phyloP scores from a whole-genome alignment of 35 echinoderm and acorn worm species.

The Patiria miniata region DNA sequence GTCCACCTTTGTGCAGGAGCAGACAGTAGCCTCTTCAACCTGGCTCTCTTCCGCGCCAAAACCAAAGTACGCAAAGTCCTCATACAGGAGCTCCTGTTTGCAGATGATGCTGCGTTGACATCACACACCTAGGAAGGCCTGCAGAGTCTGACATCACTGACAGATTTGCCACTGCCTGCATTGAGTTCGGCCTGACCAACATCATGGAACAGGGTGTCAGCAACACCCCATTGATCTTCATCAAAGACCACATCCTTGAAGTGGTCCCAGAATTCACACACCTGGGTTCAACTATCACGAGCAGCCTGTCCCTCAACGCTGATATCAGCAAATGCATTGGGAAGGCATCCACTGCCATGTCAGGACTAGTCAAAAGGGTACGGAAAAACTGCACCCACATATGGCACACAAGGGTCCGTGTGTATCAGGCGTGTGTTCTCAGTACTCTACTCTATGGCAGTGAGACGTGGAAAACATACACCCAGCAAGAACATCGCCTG shows the following conservation, averaged over 20 bases:
- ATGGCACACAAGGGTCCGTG: background rate
- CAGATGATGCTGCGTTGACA: conserved; percentile 31
- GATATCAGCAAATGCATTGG: conserved; percentile 41
- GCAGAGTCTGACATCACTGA: conserved; percentile 27
- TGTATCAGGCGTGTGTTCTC: conserved; percentile 15
- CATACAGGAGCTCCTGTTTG: too few relatives aligned
- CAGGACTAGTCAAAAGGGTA: conserved; percentile 45
- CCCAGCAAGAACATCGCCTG: background rate
- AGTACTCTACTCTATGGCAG: conserved; percentile 11
- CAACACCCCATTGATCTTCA: background rate
- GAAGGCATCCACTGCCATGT: conserved; percentile 17
- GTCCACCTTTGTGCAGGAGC: too few relatives aligned
- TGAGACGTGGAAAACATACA: conserved; percentile 1
- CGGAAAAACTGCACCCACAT: conserved; percentile 36
- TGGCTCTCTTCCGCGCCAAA: too few relatives aligned
- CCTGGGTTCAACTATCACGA: conserved; percentile 31
- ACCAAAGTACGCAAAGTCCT: too few relatives aligned
- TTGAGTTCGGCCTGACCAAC: conserved; percentile 41
- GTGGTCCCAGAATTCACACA: conserved; percentile 22
- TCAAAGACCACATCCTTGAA: conserved; percentile 14
- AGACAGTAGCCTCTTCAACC: too few relatives aligned
- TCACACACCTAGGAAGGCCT: conserved; percentile 38
- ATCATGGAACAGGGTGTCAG: conserved; percentile 4
- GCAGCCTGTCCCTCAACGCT: conserved; percentile 35
- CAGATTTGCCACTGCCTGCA: conserved; percentile 34